Evolutionary conservation across 2,113 vertebrate species (phyloP).

Genomic region (Epinephelus lanceolatus): DNA sequence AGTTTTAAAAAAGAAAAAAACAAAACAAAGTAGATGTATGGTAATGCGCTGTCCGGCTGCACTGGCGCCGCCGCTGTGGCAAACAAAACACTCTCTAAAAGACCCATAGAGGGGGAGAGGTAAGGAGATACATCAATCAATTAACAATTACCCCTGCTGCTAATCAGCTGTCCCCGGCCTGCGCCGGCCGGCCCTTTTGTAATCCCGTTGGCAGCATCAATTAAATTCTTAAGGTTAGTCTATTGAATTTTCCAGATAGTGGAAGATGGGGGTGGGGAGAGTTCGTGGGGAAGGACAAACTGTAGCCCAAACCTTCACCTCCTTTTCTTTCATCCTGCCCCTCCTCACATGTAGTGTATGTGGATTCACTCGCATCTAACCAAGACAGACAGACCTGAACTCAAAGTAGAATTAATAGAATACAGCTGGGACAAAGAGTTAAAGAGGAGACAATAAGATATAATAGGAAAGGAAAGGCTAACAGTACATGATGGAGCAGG

Average conservation of each 20-base stretch:
- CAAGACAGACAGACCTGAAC: not conserved
- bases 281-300: slow-evolving; percentile 66
- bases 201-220: slow-evolving; percentile 86
- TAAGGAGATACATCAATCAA: slow-evolving; percentile 87
- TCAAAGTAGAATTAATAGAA: slow-evolving; percentile 25
- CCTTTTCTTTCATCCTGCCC: slow-evolving; percentile 13
- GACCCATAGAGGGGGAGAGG: slow-evolving; percentile 79
- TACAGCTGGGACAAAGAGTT: not conserved
- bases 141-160: slow-evolving; percentile 88
- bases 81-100: slow-evolving; percentile 83
- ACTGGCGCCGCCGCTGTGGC: slow-evolving; percentile 60
- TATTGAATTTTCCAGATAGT: slow-evolving; percentile 88
- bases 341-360: not conserved
- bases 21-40: slow-evolving; percentile 75
- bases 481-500: slow-evolving; percentile 1
- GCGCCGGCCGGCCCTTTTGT: slow-evolving; percentile 76
- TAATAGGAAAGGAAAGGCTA: slow-evolving; percentile 4
- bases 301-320: slow-evolving; percentile 71
- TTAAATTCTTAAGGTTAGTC: slow-evolving; percentile 90
- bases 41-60: slow-evolving; percentile 81
- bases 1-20: slow-evolving; percentile 16
- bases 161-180: slow-evolving; percentile 87
- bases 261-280: slow-evolving; percentile 53
- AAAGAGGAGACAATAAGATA: slow-evolving; percentile 1
- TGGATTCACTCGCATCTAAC: not conserved